A percentile compares a stretch with the other conserved stretches of the same genome.
Evolutionary conservation across 2,888 invertebrate genomes (phyloP).

Genomic region (Odiellus spinosus): DNA sequence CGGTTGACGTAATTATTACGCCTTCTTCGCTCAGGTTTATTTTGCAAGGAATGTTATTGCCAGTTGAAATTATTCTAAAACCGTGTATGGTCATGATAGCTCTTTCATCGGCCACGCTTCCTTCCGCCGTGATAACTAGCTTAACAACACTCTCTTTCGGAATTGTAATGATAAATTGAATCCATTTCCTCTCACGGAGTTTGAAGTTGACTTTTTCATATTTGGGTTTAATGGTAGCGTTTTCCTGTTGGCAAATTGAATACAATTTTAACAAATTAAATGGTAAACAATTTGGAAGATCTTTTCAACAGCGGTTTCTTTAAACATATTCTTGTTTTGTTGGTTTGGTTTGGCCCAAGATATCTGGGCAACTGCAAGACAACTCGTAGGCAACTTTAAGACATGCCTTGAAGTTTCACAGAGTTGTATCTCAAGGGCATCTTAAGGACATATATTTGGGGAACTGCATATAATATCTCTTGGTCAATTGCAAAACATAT

Average conservation of each 20-base stretch:
- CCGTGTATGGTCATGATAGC: constrained; percentile 18
- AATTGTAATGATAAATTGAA: constrained; percentile 19
- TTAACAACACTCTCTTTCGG: constrained; percentile 16
- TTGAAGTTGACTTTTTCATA: constrained; percentile 6
- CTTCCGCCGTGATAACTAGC: constrained; percentile 11
- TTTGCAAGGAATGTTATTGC: constrained; percentile 19
- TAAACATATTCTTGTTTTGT: too few species aligned
- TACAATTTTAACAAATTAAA: neutral
- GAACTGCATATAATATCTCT: too few species aligned
- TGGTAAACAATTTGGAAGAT: too few species aligned
- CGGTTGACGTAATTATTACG: constrained; percentile 11
- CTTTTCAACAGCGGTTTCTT: too few species aligned
- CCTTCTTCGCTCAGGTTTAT: constrained; percentile 13
- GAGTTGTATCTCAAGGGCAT: too few species aligned
- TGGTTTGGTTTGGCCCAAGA: too few species aligned
- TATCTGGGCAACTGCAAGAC: too few species aligned
- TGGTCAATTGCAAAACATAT: too few species aligned
- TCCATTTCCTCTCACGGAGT: constrained; percentile 18
- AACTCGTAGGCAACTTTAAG: too few species aligned
- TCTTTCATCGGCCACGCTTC: constrained; percentile 11
- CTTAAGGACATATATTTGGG: too few species aligned
- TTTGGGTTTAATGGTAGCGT: constrained; percentile 9
- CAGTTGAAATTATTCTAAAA: constrained; percentile 16
- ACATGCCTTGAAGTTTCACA: too few species aligned
- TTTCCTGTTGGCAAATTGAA: constrained; percentile 4